Conservation (phyloP, 1,140 invertebrate species). For the Nebria ingens region DNA sequence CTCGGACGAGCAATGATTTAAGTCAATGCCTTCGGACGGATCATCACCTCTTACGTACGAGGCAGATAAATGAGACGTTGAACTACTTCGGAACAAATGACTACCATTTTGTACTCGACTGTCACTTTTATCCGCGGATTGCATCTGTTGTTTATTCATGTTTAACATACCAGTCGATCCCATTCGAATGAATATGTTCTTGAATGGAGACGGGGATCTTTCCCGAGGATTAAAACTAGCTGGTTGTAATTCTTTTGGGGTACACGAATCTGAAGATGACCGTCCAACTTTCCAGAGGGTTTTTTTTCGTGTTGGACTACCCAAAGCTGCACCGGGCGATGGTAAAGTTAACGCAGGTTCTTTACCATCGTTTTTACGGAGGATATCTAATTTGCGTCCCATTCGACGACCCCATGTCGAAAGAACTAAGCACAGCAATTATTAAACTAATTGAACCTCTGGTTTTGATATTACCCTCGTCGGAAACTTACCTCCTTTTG, state of each 20-base stretch:
- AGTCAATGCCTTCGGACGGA: conserved; percentile 63
- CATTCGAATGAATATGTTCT: conserved; percentile 62
- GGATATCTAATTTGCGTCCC: conserved; percentile 66
- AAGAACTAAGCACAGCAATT: conserved; percentile 46
- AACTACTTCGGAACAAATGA: conserved; percentile 59
- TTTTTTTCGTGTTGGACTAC: conserved; percentile 38
- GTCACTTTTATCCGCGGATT: conserved; percentile 32
- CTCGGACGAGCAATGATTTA: conserved; percentile 34
- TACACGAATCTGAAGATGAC: conserved; percentile 37
- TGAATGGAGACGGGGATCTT: conserved; percentile 52
- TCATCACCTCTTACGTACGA: conserved; percentile 69
- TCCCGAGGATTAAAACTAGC: conserved; percentile 38
- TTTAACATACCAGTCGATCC: conserved; percentile 66
- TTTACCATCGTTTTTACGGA: conserved; percentile 55
- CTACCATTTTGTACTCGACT: conserved; percentile 36
- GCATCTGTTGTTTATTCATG: conserved; percentile 41
- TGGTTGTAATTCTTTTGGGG: conserved; percentile 36
- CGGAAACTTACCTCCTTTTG: not conserved
- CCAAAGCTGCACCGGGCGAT: conserved; percentile 28
- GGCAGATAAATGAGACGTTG: conserved; percentile 56
- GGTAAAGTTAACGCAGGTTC: conserved; percentile 31
- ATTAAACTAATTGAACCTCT: conserved; percentile 7
- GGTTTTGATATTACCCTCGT: not conserved
- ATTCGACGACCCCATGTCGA: conserved; percentile 68
- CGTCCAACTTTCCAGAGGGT: conserved; percentile 38